phyloP scores from a whole-genome alignment of 2,888 invertebrate genomes.

The Drosophila stalkeri region DNA sequence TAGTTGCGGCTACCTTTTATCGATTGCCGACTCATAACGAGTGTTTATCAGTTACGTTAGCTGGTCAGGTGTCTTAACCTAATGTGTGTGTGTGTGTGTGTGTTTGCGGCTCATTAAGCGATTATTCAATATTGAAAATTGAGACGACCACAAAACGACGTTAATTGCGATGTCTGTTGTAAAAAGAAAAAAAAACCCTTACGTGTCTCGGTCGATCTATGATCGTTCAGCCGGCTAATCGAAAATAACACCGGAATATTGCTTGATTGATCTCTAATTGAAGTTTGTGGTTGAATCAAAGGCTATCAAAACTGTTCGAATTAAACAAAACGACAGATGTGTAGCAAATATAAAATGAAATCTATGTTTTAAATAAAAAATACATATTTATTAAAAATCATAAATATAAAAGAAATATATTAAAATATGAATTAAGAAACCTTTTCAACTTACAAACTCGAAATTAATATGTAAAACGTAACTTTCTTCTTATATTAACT shows the following conservation, averaged over 20 bases:
- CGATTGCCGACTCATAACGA: constrained; percentile 42
- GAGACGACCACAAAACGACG: constrained; percentile 39
- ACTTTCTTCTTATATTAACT: constrained; percentile 7
- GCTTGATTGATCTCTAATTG: constrained; percentile 65
- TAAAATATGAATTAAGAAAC: neutral
- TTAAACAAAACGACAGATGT: constrained; percentile 8
- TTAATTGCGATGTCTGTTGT: constrained; percentile 55
- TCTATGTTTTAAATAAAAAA: neutral
- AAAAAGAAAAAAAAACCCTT: constrained; percentile 37
- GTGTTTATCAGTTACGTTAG: constrained; percentile 59
- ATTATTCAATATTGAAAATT: constrained; percentile 63
- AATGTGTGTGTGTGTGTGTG: constrained; percentile 19
- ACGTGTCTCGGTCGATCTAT: constrained; percentile 34
- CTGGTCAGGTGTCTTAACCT: constrained; percentile 57
- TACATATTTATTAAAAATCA: neutral
- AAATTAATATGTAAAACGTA: neutral
- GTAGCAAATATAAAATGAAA: neutral
- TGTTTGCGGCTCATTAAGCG: constrained; percentile 56
- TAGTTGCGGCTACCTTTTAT: constrained; percentile 39
- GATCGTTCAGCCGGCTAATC: constrained; percentile 54
- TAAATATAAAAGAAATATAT: neutral
- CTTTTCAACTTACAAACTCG: neutral
- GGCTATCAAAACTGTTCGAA: constrained; percentile 1
- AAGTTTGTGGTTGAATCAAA: constrained; percentile 63
- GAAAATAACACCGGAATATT: constrained; percentile 44